Evolutionary conservation across 1,140 invertebrate species (phyloP), one percentile per base, ranked within the genome.

Genomic region (Rhopalosiphum padi): DNA sequence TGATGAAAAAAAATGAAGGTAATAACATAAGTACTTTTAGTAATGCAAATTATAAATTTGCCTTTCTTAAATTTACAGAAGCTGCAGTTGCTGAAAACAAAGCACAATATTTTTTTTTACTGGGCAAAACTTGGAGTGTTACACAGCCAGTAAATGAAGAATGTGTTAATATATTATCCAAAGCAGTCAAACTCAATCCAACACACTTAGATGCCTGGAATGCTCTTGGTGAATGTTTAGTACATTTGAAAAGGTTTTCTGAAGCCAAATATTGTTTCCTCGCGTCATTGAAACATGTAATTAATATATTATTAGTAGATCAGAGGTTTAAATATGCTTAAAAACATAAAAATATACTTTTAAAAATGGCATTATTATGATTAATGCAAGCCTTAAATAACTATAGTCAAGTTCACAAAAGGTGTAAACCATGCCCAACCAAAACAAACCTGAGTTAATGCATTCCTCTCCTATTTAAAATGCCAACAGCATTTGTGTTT

Each of bases 221-320:
- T 95, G 97, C 98, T 95, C 96, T 99, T 22, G 98, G 98, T 15
- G 98, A 98, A 95, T 98, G 97, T 95, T 98, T 98, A 95, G 98
- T 97, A 97, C 98, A 98, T 95, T 97, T 97, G 95, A 96, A 97
- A 94, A 97, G 98, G 95, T 96, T 98, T 46, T 96, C 96, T 94
- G 97, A 97, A 94, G 98, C 98, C 4, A 97, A 97, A 94, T 98
- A 97, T 94, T 98, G 98, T 95, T 98, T 98, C 95, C 96, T 97
- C 94, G 97, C 97, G 94, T 97, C 98, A 94, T 95, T 98, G 60
- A 97, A 97, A 95, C 97, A 98, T 96, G 98, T 98, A 96, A 95
- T 96, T 96, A 94, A 77, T 90, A 60, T 25, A 51, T 43, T 85
- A 35, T 55, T n/a, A 18, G 1, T n/a, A 77, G 15, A 30, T 8